Conservation (phyloP, 2,888 invertebrate species). For the Drosophila pullipes region DNA sequence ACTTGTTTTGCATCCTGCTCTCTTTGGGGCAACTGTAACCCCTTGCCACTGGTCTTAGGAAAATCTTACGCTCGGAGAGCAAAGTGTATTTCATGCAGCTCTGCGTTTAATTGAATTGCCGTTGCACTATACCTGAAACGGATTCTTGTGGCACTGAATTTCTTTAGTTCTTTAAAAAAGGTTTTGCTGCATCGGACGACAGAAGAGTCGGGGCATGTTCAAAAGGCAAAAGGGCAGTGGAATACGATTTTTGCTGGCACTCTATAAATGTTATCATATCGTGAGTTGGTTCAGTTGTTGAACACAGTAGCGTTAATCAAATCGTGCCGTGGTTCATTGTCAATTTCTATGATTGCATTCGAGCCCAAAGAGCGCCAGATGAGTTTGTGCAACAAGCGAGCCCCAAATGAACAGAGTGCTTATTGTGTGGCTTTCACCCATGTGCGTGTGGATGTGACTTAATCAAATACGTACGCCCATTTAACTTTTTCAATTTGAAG, state of each 20-base stretch:
- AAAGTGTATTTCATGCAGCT: slow-evolving; percentile 77
- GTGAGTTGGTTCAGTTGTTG: slow-evolving; percentile 30
- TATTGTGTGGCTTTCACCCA: neutral
- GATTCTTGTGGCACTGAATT: slow-evolving; percentile 12
- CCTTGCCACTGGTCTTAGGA: slow-evolving; percentile 8
- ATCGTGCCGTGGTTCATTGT: slow-evolving; percentile 7
- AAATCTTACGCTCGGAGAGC: slow-evolving; percentile 33
- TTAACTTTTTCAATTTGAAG: slow-evolving; percentile 77
- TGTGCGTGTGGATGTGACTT: slow-evolving; percentile 25
- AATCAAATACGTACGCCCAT: slow-evolving; percentile 73
- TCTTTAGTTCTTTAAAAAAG: slow-evolving; percentile 25
- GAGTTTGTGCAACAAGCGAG: slow-evolving; percentile 19
- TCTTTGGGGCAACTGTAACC: neutral
- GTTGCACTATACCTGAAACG: slow-evolving; percentile 9
- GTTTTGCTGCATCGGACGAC: slow-evolving; percentile 24
- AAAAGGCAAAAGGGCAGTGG: slow-evolving; percentile 22
- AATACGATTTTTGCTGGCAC: slow-evolving; percentile 11
- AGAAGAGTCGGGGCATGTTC: slow-evolving; percentile 10
- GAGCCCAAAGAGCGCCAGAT: slow-evolving; percentile 19
- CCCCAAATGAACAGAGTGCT: slow-evolving; percentile 4
- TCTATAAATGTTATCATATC: neutral
- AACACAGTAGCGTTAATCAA: slow-evolving; percentile 47
- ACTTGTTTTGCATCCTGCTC: slow-evolving; percentile 19
- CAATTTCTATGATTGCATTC: slow-evolving; percentile 48
- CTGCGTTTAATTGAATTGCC: slow-evolving; percentile 76